Evolutionary conservation across 2,888 invertebrate genomes (phyloP), one percentile per base, ranked within the genome.

Genomic region (Andrena haemorrhoa): DNA sequence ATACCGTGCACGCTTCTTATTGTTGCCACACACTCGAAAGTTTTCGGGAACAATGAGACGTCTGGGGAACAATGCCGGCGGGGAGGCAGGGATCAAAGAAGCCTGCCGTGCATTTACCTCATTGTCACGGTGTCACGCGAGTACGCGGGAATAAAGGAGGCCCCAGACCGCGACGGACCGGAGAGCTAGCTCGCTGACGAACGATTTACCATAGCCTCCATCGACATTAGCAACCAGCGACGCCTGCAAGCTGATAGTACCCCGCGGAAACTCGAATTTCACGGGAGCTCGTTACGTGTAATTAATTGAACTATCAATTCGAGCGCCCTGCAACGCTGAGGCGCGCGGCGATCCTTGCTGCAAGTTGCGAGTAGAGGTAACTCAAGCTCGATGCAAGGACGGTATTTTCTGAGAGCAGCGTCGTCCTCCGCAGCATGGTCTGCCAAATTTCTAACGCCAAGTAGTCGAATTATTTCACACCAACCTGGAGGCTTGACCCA

Each of bases 71-170:
- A 83, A 83, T 83, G 75, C 26, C 51, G 29, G 56, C 35, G 4
- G 63, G 56, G 56, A 26, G 72, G 31, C 58, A 41, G 35, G 73
- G 71, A 66, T 84, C 84, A 80, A 84, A 84, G 73, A 80, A 80
- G 75, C 66, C 64, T 23, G 65, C 66, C 56, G 58, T 64, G 75
- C 76, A 70, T 84, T 83, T 77, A 74, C 83, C 49, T 77, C 85
- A 78, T 85, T 82, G 85, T 84, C 84, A 78, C 77, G 81, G 72
- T 78, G 84, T 78, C 83, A 81, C 81, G 84, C 81, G 75, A 79
- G 69, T 69, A 76, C 74, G 66, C 74, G 69, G 66, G 79, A 83
- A 84, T 73, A 68, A 76, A 63, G 75, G 63, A 73, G 58, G 58
- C 68, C 74, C 69, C 71, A 51, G 56, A 61, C 69, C 69, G 65